These are phyloP conservation scores for Caenorhabditis elegans DNA, from an alignment of 1,140 invertebrate genomes.

Conservation along the genomic window DNA sequence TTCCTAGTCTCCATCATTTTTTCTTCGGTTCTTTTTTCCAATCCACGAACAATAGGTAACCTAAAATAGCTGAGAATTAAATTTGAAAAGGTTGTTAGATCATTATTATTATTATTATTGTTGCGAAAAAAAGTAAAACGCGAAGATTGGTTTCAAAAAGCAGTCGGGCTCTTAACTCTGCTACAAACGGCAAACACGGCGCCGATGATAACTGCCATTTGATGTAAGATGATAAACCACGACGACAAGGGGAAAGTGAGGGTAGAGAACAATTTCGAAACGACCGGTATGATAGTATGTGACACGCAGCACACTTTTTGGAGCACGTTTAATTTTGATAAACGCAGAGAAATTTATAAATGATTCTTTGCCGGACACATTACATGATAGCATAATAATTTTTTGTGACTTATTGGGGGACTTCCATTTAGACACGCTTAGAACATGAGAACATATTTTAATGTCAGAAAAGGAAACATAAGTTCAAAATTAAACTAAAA, in stretches of 20 bases:
- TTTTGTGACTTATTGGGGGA: not conserved
- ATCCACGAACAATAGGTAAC: not conserved
- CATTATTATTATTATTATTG: not conserved
- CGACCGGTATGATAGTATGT: not conserved
- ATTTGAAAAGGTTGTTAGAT: not conserved
- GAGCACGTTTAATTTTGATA: not conserved
- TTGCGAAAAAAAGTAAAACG: slow-evolving; percentile 16
- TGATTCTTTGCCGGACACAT: not conserved
- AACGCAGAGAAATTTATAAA: not conserved
- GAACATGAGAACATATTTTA: not conserved
- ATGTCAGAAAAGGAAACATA: not conserved
- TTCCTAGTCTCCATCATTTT: not conserved
- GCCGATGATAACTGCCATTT: slow-evolving; percentile 26
- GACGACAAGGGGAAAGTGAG: not conserved
- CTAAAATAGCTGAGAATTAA: not conserved
- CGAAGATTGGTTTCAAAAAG: slow-evolving; percentile 9
- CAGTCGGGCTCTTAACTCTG: not conserved
- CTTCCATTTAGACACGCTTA: not conserved
- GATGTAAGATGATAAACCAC: slow-evolving; percentile 32
- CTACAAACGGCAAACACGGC: slow-evolving; percentile 11
- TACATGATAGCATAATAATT: not conserved
- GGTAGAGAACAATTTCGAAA: not conserved
- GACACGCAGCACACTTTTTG: slow-evolving; percentile 8
- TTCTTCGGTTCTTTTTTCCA: not conserved
- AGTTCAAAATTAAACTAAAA: too few species aligned